Conservation (phyloP, 2,113 vertebrate species). For the Pseudopodoces humilis region DNA sequence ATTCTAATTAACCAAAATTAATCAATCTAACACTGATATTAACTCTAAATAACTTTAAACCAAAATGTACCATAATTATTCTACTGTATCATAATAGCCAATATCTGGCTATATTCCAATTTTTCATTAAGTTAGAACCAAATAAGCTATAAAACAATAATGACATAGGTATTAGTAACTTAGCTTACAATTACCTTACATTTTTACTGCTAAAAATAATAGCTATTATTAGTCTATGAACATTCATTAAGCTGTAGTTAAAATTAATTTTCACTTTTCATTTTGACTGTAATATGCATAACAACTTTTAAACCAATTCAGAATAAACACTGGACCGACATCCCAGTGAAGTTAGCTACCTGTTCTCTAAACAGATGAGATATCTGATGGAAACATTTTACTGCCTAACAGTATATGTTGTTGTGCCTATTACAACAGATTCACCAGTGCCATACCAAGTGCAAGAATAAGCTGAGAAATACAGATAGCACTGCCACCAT, state of each 20-base stretch:
- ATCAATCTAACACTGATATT: not conserved
- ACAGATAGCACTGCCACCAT: not conserved
- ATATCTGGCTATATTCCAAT: not conserved
- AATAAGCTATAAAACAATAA: not conserved
- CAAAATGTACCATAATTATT: not conserved
- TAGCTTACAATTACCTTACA: not conserved
- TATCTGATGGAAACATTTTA: not conserved
- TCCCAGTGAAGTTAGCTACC: not conserved
- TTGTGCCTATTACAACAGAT: conserved; percentile 2
- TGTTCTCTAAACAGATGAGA: not conserved
- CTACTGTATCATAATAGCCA: not conserved
- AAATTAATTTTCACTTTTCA: not conserved
- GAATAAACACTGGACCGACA: not conserved
- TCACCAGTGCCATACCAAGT: not conserved
- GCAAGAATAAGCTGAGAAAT: not conserved
- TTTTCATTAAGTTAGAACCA: not conserved
- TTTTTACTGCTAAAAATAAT: not conserved
- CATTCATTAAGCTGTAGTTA: not conserved
- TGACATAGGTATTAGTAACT: not conserved
- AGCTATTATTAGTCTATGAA: not conserved
- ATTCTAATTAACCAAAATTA: not conserved
- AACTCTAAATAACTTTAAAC: not conserved
- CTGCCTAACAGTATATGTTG: not conserved
- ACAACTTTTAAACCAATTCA: not conserved
- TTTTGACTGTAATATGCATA: not conserved